Evolutionary conservation across 2,113 vertebrate species (phyloP), one percentile per base, ranked within the genome.

Genomic region (Onychostruthus taczanowskii): DNA sequence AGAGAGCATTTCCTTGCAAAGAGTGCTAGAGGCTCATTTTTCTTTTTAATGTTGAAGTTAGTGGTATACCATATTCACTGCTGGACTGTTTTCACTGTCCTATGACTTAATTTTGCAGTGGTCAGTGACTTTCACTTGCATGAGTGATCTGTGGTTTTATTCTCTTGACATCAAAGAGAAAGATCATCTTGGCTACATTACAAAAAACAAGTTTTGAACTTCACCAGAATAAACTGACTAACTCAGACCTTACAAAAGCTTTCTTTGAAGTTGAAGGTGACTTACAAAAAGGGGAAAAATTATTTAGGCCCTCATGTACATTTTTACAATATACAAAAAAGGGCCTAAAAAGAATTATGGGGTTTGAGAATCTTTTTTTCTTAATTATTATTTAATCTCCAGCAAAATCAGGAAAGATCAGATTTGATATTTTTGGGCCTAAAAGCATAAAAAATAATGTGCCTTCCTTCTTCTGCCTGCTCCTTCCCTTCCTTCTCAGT

Each of bases 141-240:
- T 92, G 92, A 96, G 86, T 89, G 80, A 77, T 87, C 92, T 97
- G 95, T 84, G 96, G 96, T 94, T 97, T 96, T 79, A 78, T 68
- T 90, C 73, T 89, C 52, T 93, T 13, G 14, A 66, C 76, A 94
- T 96, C 77, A 95, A 90, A 97, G 79, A 85, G 62, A 76, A 89
- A 64, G 61, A 81, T 94, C 92, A 87, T 95, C 90, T 64, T 90
- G 86, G 66, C 84, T 69, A 78, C 28, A 30, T 76, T 82, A 92
- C 66, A 87, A 77, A 93, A 39, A 81, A 18, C 49, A 58, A 64
- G 73, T 87, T 87, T 43, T 64, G 53, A 87, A 75, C 90, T 84
- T 72, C 5, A 23, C 83, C 72, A 95, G 82, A 90, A 84, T 76
- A 93, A 96, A 75, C 90, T 50, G 93, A 91, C 86, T 87, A 87